These are phyloP conservation scores for Arctia plantaginis DNA, from an alignment of 2,888 invertebrate species.

Conservation along the genomic window DNA sequence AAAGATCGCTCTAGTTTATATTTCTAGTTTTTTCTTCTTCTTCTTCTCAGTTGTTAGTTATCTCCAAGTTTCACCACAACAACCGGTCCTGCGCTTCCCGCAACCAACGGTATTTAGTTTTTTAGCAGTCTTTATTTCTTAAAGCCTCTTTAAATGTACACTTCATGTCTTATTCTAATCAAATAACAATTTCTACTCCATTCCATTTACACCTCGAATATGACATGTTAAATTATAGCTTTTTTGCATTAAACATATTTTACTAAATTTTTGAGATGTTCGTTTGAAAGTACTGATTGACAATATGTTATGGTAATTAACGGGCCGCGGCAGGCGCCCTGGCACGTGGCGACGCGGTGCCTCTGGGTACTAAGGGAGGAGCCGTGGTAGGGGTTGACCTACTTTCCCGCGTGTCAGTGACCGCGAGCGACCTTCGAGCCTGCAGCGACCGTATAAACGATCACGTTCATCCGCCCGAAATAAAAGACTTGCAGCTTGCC, in stretches of 20 bases:
- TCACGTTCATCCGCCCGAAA: slow-evolving; percentile 67
- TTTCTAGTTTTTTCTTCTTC: too few relatives aligned
- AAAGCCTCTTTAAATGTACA: not conserved
- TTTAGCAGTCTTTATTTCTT: not conserved
- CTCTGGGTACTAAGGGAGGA: slow-evolving; percentile 32
- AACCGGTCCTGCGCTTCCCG: too few relatives aligned
- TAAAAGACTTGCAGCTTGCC: slow-evolving; percentile 69
- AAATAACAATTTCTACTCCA: not conserved
- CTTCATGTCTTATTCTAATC: not conserved
- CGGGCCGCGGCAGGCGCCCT: not conserved
- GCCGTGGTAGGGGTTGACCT: slow-evolving; percentile 73
- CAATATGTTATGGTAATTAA: slow-evolving; percentile 21
- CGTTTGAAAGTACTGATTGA: slow-evolving; percentile 29
- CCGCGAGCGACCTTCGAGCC: slow-evolving; percentile 82
- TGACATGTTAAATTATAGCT: not conserved
- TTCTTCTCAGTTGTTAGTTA: too few relatives aligned
- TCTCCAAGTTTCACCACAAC: too few relatives aligned
- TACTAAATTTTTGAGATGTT: not conserved
- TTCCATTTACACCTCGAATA: not conserved
- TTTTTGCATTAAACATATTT: not conserved
- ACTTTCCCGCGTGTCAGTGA: slow-evolving; percentile 79
- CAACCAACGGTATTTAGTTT: too few relatives aligned
- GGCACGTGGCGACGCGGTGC: slow-evolving; percentile 38
- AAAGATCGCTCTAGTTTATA: too few relatives aligned
- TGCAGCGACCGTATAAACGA: slow-evolving; percentile 74